Conservation (phyloP, 2,113 vertebrate genomes). For the Verasper variegatus region DNA sequence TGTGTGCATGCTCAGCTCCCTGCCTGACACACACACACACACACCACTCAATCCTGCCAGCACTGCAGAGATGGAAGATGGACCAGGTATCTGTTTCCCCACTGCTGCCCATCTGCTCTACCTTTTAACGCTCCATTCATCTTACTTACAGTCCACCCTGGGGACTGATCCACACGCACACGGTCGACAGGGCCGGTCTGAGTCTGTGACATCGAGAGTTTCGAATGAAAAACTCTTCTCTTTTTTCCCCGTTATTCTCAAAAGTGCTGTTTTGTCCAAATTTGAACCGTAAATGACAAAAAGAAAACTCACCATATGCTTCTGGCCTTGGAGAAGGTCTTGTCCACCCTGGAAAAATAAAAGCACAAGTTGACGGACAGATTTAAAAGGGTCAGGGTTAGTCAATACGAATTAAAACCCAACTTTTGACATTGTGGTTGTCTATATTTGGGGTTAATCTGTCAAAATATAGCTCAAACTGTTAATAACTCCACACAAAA, state of each 20-base stretch:
- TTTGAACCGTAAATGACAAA: not conserved
- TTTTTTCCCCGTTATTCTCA: no score
- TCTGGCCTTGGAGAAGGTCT: slow-evolving; percentile 79
- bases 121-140: slow-evolving; percentile 56
- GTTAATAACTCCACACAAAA: not conserved
- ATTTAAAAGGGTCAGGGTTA: no score
- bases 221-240: no score
- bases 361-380: not conserved
- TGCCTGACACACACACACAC: slow-evolving; percentile 27
- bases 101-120: slow-evolving; percentile 52
- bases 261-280: no score
- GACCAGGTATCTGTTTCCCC: slow-evolving; percentile 14
- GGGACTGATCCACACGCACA: slow-evolving; percentile 15
- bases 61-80: slow-evolving; percentile 51
- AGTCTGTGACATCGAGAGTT: no score
- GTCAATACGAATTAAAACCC: no score
- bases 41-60: slow-evolving; percentile 42
- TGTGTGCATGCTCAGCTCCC: slow-evolving; percentile 46
- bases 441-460: not conserved
- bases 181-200: not conserved
- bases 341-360: slow-evolving; percentile 76
- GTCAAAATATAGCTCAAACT: not conserved
- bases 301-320: slow-evolving; percentile 73
- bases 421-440: no score
- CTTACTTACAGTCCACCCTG: slow-evolving; percentile 33